phyloP scores from a whole-genome alignment of 2,113 vertebrate species.

The Xyrauchen texanus region DNA sequence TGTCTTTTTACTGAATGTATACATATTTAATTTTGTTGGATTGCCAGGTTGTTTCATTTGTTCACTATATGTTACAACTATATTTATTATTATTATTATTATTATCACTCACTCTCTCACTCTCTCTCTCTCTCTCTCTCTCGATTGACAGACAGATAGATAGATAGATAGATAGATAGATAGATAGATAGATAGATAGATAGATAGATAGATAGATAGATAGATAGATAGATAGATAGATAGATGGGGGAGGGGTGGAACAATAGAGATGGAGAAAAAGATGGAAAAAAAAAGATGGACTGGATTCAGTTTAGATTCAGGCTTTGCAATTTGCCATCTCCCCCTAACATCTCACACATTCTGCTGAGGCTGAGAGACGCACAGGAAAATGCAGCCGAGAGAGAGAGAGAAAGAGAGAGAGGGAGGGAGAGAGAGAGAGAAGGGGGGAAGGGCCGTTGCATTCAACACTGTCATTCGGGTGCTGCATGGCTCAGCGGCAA shows the following conservation, averaged over 20 bases:
- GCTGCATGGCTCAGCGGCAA: conserved; percentile 72
- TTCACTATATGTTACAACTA: no score
- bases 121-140: no score
- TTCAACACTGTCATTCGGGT: conserved; percentile 78
- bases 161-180: no score
- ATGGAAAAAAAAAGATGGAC: conserved; percentile 27
- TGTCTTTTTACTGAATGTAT: no score
- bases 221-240: no score
- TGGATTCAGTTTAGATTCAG: conserved; percentile 11
- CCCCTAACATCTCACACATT: conserved; percentile 61
- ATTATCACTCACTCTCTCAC: no score
- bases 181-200: no score
- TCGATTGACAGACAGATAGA: no score
- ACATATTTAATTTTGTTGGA: no score
- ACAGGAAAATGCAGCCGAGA: conserved; percentile 64
- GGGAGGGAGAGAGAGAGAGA: conserved; percentile 37
- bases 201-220: no score
- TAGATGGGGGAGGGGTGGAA: conserved; percentile 63
- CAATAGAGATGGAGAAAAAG: conserved; percentile 65
- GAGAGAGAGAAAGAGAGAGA: conserved; percentile 7
- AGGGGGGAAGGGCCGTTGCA: conserved; percentile 66
- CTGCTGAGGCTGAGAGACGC: conserved; percentile 62
- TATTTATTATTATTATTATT: no score
- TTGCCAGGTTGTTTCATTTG: no score
- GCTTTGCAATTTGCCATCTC: conserved; percentile 53